phyloP scores from a whole-genome alignment of 2,113 vertebrate genomes.

The Elgaria multicarinata region DNA sequence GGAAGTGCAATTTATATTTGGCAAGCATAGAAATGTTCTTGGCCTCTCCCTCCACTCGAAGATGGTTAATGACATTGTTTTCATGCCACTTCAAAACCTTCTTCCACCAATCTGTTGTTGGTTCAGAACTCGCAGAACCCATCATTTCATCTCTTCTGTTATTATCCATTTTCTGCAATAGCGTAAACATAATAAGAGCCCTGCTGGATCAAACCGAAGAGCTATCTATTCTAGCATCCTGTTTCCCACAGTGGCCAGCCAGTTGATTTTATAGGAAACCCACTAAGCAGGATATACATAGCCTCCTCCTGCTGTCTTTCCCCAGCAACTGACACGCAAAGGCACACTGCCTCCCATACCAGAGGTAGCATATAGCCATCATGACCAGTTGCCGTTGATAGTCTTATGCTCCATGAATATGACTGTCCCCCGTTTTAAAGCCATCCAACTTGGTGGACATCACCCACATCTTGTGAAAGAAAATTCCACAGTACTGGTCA shows the following conservation, averaged over 20 bases:
- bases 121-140: not conserved
- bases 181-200: too few relatives aligned
- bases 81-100: not conserved
- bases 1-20: not conserved
- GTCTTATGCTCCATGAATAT: too few relatives aligned
- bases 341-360: too few relatives aligned
- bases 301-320: too few relatives aligned
- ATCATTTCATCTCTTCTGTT: not conserved
- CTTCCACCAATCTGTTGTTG: not conserved
- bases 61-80: not conserved
- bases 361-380: too few relatives aligned
- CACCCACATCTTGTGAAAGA: not conserved
- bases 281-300: too few relatives aligned
- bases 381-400: too few relatives aligned
- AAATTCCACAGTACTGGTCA: not conserved
- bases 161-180: not conserved
- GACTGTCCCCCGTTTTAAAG: not conserved
- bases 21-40: not conserved
- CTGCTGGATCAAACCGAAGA: too few relatives aligned
- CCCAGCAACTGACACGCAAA: too few relatives aligned
- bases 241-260: too few relatives aligned
- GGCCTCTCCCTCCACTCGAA: not conserved
- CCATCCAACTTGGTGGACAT: not conserved
- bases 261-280: too few relatives aligned
- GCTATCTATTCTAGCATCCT: too few relatives aligned